Conservation (phyloP, 2,797 vertebrate genomes). For the Moxostoma hubbsi region DNA sequence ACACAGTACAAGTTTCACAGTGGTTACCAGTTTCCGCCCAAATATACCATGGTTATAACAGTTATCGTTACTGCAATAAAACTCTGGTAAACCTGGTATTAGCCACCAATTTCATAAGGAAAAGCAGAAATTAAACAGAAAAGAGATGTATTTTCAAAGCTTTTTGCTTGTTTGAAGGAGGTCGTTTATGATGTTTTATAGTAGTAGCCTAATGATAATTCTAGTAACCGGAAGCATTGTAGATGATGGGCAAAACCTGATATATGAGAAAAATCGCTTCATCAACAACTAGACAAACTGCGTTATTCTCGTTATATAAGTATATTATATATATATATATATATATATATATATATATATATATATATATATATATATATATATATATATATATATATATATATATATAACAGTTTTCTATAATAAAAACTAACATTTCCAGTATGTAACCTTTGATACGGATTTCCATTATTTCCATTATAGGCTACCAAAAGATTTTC, state of each 20-base stretch:
- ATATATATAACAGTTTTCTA: no score
- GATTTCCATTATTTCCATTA: background rate
- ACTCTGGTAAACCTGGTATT: no score
- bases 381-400: no score
- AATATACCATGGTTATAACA: background rate
- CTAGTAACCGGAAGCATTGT: background rate
- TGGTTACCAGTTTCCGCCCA: background rate
- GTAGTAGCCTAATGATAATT: background rate
- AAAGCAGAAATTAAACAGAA: background rate
- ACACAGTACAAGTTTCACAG: background rate
- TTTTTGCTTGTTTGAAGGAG: background rate
- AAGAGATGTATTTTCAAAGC: background rate
- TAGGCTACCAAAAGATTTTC: background rate
- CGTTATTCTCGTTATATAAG: background rate
- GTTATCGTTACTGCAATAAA: background rate
- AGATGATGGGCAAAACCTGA: background rate
- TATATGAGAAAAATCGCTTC: background rate
- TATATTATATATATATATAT: no score
- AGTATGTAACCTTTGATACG: background rate
- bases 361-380: no score
- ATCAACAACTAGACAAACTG: no score
- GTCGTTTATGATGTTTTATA: background rate
- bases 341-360: no score
- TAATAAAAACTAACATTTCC: no score
- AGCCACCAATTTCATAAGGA: background rate